These are phyloP conservation scores for Bhutanitis thaidina DNA, from an alignment of 2,888 invertebrate genomes.

Conservation along the genomic window DNA sequence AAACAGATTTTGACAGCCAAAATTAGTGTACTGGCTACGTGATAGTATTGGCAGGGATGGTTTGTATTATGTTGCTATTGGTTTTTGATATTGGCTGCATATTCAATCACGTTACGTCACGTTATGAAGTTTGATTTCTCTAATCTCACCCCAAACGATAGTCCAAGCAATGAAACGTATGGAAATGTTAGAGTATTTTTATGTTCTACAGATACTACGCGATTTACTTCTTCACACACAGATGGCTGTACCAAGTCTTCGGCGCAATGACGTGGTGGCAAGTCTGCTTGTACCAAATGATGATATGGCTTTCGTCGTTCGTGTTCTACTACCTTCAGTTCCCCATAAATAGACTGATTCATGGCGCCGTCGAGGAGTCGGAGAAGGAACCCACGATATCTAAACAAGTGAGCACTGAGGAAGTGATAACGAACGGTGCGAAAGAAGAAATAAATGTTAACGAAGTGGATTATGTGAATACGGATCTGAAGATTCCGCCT, in stretches of 20 bases:
- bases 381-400: slow-evolving; percentile 30
- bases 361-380: slow-evolving; percentile 32
- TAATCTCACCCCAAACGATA: too few species aligned
- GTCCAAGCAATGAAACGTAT: too few species aligned
- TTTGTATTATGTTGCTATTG: too few species aligned
- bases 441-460: slow-evolving; percentile 13
- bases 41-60: too few species aligned
- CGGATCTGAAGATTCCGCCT: slow-evolving; percentile 24
- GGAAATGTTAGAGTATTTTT: background rate
- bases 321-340: slow-evolving; percentile 59
- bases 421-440: background rate
- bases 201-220: slow-evolving; percentile 56
- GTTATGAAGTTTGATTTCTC: too few species aligned
- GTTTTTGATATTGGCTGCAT: too few species aligned
- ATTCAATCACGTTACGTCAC: too few species aligned
- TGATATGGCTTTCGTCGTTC: slow-evolving; percentile 30
- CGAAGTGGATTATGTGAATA: slow-evolving; percentile 14
- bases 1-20: too few species aligned
- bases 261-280: slow-evolving; percentile 76
- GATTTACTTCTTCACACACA: slow-evolving; percentile 62
- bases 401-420: background rate
- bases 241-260: slow-evolving; percentile 77
- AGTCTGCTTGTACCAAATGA: slow-evolving; percentile 55
- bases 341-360: slow-evolving; percentile 59
- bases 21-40: too few species aligned